A percentile compares a stretch with the other conserved stretches of the same genome.
phyloP scores from a whole-genome alignment of 1,140 invertebrate species.

The Lamellibrachia luymesi region DNA sequence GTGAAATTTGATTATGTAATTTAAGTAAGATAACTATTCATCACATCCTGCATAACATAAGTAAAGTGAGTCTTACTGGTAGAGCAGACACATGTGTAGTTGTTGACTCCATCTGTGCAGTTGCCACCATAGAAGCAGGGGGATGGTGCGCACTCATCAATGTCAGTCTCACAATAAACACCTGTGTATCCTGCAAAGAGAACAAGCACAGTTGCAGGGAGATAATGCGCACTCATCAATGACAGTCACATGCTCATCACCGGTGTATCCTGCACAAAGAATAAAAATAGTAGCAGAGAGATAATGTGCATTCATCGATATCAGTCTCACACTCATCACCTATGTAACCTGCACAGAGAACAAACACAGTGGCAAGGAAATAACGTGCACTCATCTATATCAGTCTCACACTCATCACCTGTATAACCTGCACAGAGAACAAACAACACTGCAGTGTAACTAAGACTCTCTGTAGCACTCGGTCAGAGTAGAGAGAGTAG shows the following conservation, averaged over 20 bases:
- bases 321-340: neutral
- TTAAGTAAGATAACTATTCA: neutral
- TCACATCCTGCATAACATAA: neutral
- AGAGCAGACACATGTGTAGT: neutral
- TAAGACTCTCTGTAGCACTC: too few relatives aligned
- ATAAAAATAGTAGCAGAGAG: neutral
- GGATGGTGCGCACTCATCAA: too few relatives aligned
- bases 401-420: too few relatives aligned
- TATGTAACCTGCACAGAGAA: too few relatives aligned
- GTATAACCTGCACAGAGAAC: too few relatives aligned
- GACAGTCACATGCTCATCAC: neutral
- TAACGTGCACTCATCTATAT: too few relatives aligned
- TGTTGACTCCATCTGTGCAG: neutral
- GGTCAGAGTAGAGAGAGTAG: too few relatives aligned
- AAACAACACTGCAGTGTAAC: too few relatives aligned
- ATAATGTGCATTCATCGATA: too few relatives aligned
- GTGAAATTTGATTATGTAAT: neutral
- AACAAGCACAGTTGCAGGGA: neutral
- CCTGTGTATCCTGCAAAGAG: too few relatives aligned
- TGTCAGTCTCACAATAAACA: too few relatives aligned
- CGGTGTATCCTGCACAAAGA: neutral
- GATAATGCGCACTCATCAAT: neutral
- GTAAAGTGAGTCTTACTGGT: neutral
- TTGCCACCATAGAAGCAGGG: neutral
- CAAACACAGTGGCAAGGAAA: too few relatives aligned